Evolutionary conservation across 2,888 invertebrate genomes (phyloP), one percentile per base, ranked within the genome.

Genomic region (Polyploca ridens): DNA sequence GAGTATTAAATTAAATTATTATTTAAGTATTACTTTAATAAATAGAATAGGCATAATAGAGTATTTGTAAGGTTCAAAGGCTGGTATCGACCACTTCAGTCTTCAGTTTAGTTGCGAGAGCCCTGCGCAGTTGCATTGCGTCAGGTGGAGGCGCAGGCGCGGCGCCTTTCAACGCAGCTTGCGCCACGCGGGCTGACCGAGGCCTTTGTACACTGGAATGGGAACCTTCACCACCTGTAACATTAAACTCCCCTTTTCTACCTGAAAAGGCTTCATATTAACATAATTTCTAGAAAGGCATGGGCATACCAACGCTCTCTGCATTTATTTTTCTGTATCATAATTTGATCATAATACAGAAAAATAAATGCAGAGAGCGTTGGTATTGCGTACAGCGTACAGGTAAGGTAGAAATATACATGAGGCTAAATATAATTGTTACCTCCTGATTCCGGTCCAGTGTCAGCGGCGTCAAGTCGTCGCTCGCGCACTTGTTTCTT

Each of bases 401-500:
- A 14, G n/a, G n/a, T 41, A 49, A 58, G 64, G 10, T 27, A 2
- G 27, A 27, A 1, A 27, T 27, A 38, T 10, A 38, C 10, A 38
- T 10, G 38, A 38, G 3, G 8, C 10, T 10, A 3, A 38, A 35
- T 35, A 44, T 49, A 19, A 57, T 58, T 59, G 46, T 46, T 73
- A 88, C 91, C 90, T 76, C 88, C 90, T 67, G 85, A 79, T 60
- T 94, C 94, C 0, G 90, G 90, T 63, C 95, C 95, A 33, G 94
- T 90, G 70, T 96, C 96, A 14, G 95, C 95, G 46, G 94, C 95
- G 41, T 95, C 95, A 8, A 98, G 92, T 83, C 97, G 96, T 75
- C 97, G 96, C 82, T 97, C 97, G 27, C 99, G 95, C 33, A 97
- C 98, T 84, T 97, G 96, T 82, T 97, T 97, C 89, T 99, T 99